Evolutionary conservation across 2,113 vertebrate genomes (phyloP).

Genomic region (Lophius piscatorius): DNA sequence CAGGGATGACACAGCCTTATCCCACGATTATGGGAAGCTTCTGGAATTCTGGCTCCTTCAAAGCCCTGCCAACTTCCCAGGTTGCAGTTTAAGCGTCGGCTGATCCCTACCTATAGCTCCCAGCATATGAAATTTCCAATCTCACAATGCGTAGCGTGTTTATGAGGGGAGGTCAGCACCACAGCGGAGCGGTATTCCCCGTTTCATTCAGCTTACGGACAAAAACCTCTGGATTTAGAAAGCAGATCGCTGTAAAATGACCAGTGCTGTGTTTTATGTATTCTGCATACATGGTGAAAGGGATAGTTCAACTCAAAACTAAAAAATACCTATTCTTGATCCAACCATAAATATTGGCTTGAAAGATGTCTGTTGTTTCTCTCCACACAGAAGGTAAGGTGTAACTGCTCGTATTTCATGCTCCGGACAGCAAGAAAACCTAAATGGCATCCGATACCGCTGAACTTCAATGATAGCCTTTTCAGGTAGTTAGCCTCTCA

Average conservation of each 20-base stretch:
- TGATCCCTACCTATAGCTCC: conserved; percentile 41
- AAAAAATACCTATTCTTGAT: too few relatives aligned
- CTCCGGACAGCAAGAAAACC: too few relatives aligned
- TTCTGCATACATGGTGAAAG: not conserved
- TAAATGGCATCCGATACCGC: too few relatives aligned
- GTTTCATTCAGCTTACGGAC: conserved; percentile 9
- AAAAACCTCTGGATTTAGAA: conserved; percentile 21
- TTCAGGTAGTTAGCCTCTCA: too few relatives aligned
- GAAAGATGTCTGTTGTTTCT: too few relatives aligned
- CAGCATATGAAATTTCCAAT: conserved; percentile 52
- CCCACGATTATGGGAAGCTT: conserved; percentile 55
- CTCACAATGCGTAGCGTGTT: conserved; percentile 7
- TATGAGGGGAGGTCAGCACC: conserved; percentile 28
- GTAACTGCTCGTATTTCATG: too few relatives aligned
- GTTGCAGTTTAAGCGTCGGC: conserved; percentile 27
- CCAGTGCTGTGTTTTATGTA: not conserved
- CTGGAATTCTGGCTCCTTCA: conserved; percentile 61
- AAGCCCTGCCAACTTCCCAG: conserved; percentile 56
- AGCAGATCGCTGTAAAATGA: conserved; percentile 46
- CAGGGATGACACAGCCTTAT: conserved; percentile 72
- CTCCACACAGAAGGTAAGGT: too few relatives aligned
- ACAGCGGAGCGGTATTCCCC: conserved; percentile 1
- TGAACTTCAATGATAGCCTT: too few relatives aligned
- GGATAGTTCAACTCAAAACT: too few relatives aligned
- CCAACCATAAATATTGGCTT: too few relatives aligned